Evolutionary conservation across 2,113 vertebrate genomes (phyloP).

Genomic region (Todiramphus saurophagus): DNA sequence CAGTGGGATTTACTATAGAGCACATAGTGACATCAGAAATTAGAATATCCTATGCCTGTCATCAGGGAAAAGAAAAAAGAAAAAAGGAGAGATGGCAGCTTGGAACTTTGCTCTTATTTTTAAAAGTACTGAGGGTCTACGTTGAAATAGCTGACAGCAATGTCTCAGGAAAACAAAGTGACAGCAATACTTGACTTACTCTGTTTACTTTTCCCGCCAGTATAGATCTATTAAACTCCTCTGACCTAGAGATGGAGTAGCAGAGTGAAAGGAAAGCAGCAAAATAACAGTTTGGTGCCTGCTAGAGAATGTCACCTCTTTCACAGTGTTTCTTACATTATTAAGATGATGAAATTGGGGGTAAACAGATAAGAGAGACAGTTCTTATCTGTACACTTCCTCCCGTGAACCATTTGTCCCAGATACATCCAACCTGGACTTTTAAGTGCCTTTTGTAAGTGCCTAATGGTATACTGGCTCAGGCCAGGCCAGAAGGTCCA

Average conservation of each 20-base stretch:
- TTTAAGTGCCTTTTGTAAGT: neutral
- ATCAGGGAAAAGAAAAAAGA: accelerated
- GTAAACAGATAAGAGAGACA: neutral
- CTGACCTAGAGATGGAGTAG: neutral
- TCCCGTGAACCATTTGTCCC: neutral
- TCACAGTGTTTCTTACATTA: neutral
- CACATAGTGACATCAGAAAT: neutral
- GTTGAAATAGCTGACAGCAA: neutral
- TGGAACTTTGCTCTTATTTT: neutral
- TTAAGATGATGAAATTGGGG: neutral
- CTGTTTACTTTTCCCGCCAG: neutral
- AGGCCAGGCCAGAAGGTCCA: neutral
- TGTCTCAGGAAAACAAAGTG: neutral
- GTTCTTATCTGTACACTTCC: neutral
- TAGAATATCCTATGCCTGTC: neutral
- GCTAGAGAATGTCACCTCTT: neutral
- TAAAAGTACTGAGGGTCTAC: neutral
- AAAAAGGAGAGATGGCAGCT: neutral
- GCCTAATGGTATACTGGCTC: neutral
- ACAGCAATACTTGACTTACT: neutral
- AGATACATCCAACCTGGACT: neutral
- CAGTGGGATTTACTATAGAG: neutral
- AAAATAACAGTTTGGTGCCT: no score
- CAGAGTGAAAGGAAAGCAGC: no score
- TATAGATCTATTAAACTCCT: neutral